Evolutionary conservation across 2,888 invertebrate species (phyloP).

Genomic region (Frankliniella intonsa): DNA sequence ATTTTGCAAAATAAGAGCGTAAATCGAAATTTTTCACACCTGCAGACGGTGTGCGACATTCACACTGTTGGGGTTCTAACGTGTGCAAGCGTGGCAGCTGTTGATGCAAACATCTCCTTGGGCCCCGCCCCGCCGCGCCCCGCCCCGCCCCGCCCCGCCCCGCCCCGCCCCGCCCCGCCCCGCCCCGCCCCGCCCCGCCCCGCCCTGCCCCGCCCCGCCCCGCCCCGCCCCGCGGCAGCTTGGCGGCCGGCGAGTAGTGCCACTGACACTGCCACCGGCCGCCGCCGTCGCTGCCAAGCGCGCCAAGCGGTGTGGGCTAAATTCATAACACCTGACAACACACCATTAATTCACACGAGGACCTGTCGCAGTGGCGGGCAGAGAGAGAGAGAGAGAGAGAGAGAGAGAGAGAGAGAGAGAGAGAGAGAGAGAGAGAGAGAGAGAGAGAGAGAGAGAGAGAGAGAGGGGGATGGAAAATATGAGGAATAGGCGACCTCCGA

Average conservation of each 20-base stretch:
- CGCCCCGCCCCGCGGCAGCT: no score
- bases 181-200: no score
- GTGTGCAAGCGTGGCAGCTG: no score
- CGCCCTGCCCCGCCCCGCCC: no score
- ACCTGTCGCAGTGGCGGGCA: neutral
- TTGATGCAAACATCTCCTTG: no score
- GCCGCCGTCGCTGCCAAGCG: neutral
- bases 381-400: neutral
- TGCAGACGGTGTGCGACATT: no score
- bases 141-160: no score
- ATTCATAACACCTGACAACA: slow-evolving; percentile 26
- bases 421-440: slow-evolving; percentile 3
- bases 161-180: no score
- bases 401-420: neutral
- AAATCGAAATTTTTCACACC: no score
- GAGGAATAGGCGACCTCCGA: neutral
- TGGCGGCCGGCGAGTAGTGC: neutral
- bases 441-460: neutral
- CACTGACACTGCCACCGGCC: neutral
- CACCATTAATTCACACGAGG: neutral
- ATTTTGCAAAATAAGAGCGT: no score
- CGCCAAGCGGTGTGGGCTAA: slow-evolving; percentile 11
- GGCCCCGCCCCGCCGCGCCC: no score
- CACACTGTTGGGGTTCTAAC: no score
- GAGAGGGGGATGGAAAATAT: neutral